Percentiles rank a stretch among this genome's conserved stretches.
phyloP scores from a whole-genome alignment of 2,113 vertebrate species.

The Heptranchias perlo region DNA sequence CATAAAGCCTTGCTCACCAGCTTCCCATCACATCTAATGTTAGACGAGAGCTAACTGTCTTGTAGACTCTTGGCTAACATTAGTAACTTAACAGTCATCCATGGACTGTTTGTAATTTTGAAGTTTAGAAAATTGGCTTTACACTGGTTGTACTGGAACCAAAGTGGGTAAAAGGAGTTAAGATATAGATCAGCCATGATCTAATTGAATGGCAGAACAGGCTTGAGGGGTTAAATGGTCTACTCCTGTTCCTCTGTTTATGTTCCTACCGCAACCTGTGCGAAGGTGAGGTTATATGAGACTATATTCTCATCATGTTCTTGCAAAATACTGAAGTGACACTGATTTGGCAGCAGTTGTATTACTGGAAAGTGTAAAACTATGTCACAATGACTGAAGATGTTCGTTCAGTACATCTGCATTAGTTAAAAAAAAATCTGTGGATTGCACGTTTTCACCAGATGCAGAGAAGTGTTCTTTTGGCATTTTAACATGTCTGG shows the following conservation, averaged over 20 bases:
- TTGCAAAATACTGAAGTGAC: neutral
- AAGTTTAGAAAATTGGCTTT: neutral
- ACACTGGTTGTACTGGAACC: neutral
- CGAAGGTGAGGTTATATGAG: neutral
- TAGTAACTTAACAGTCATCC: neutral
- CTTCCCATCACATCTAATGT: neutral
- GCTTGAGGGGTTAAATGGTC: too few relatives aligned
- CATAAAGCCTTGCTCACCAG: neutral
- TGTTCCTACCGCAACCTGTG: neutral
- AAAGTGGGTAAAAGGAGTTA: neutral
- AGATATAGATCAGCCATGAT: neutral
- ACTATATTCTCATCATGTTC: neutral
- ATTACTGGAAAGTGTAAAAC: neutral
- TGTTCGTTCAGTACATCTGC: neutral
- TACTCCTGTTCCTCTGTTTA: neutral
- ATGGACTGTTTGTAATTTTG: too few relatives aligned
- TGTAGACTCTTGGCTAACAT: neutral
- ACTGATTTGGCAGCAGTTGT: neutral
- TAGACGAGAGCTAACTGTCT: too few relatives aligned
- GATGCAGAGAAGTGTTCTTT: neutral
- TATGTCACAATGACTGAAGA: neutral
- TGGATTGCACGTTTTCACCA: neutral
- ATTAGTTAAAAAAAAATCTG: neutral
- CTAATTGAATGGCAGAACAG: neutral
- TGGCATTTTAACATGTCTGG: neutral